Evolutionary conservation across 2,113 vertebrate species (phyloP), one percentile per base, ranked within the genome.

Genomic region (Polypterus bichir): DNA sequence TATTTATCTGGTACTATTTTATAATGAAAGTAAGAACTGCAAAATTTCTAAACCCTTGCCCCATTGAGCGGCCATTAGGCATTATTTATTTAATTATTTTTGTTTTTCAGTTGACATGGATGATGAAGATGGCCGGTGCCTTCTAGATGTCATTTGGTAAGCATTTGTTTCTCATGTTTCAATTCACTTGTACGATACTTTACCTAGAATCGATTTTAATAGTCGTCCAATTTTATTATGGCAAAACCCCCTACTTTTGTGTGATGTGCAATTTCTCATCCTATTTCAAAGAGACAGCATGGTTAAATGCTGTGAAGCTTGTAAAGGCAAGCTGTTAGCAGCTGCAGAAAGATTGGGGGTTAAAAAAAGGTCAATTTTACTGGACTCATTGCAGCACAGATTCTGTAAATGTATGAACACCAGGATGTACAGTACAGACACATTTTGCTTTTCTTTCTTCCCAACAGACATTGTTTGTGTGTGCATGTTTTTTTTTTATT

Each of bases 111-210:
- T 93, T 94, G 93, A 89, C 91, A 97, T 97, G 94, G 94, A 97
- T 89, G 94, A 97, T 96, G 94, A 97, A 89, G 94, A 97, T 67
- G 93, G 94, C 84, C 92, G 94, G 84, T 97, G 94, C 89, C 89
- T 97, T 90, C 84, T 97, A 88, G 94, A 97, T 86, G 92, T 97
- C 78, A 97, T 97, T 83, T 97, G 94, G 94, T 97, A 81, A 89
- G 93, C 88, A 51, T 53, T 62, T 49, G 55, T 49, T 11, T 61
- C 45, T 8, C 49, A 27, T 51, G 5, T 53, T 52, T 44, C 47
- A 10, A 7, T 6, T 45, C 11, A 52, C 49, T 49, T 10, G 27
- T 8, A 54, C 3, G 46, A 3, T 57, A 47, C 8, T 45, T 45
- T 62, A 10, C 49, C 7, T 51, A 48, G 4, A 8, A 5, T 45